Conservation (phyloP, 2,888 invertebrate species). For the Nezara viridula region DNA sequence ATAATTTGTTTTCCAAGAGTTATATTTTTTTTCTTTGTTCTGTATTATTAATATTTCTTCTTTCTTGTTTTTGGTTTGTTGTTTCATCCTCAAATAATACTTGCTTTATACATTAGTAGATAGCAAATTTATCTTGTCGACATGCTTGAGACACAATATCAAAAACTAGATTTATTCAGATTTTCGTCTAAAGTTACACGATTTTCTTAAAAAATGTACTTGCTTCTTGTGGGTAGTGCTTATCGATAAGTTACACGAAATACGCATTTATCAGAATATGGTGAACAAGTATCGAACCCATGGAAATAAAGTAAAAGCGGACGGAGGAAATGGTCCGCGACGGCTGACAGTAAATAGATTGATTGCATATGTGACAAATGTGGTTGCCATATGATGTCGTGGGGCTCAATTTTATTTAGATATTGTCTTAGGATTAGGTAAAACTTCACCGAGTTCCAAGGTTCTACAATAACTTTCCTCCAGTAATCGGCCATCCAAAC, state of each 20-base stretch:
- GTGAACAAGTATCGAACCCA: neutral
- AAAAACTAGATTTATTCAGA: too few relatives aligned
- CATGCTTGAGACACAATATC: too few relatives aligned
- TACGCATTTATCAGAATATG: neutral
- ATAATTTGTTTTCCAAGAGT: too few relatives aligned
- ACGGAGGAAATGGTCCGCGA: neutral
- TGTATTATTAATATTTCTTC: too few relatives aligned
- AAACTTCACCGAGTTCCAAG: neutral
- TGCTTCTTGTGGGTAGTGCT: neutral
- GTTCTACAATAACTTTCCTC: neutral
- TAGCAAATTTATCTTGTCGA: too few relatives aligned
- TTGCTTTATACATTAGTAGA: too few relatives aligned
- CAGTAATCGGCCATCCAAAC: neutral
- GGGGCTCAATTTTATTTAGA: neutral
- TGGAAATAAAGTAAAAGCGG: neutral
- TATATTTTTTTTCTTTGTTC: too few relatives aligned
- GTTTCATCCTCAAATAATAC: too few relatives aligned
- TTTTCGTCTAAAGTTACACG: too few relatives aligned
- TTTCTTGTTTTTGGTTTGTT: too few relatives aligned
- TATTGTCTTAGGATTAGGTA: neutral
- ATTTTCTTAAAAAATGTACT: too few relatives aligned
- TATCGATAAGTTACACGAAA: neutral
- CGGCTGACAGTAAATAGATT: conserved; percentile 18
- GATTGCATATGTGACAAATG: conserved; percentile 11
- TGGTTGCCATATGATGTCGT: neutral